A percentile compares a stretch with the other conserved stretches of the same genome.
These are phyloP conservation scores for Apis mellifera DNA, from an alignment of 1,140 invertebrate species.

Conservation along the genomic window DNA sequence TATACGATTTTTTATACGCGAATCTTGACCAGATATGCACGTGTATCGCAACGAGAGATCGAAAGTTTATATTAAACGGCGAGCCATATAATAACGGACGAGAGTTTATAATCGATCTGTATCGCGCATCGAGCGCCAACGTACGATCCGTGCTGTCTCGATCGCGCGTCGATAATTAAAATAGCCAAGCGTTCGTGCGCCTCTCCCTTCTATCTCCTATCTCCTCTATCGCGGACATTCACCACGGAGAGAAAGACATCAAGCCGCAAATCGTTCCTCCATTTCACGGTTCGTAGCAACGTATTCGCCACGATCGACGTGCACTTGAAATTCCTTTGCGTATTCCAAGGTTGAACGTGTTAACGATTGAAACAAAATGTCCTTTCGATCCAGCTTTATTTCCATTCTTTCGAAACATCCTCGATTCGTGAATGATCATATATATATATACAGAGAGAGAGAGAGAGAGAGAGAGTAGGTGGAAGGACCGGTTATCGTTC, in stretches of 20 bases:
- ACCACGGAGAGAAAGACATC: slow-evolving; percentile 38
- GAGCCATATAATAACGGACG: slow-evolving; percentile 59
- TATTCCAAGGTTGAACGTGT: slow-evolving; percentile 4
- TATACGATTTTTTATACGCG: neutral
- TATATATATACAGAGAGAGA: too few species aligned
- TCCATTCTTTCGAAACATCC: too few species aligned
- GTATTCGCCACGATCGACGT: neutral
- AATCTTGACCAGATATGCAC: neutral
- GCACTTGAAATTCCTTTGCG: neutral
- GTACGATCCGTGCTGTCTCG: slow-evolving; percentile 29
- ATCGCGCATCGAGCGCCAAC: slow-evolving; percentile 32
- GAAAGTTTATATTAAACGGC: slow-evolving; percentile 47
- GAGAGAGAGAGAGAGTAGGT: too few species aligned
- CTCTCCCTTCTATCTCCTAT: slow-evolving; percentile 15
- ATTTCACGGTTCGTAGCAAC: slow-evolving; percentile 12
- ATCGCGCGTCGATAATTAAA: slow-evolving; percentile 63
- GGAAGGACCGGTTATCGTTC: too few species aligned
- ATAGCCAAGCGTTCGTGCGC: slow-evolving; percentile 50
- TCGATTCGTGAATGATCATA: too few species aligned
- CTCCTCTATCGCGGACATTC: slow-evolving; percentile 14
- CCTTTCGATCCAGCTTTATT: too few species aligned
- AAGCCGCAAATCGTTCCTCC: neutral
- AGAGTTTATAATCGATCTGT: slow-evolving; percentile 54
- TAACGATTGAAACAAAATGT: neutral
- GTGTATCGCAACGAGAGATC: slow-evolving; percentile 46